Base-by-base conservation (phyloP, 2,113 vertebrate genomes). In the Halcyon malimbica region DNA sequence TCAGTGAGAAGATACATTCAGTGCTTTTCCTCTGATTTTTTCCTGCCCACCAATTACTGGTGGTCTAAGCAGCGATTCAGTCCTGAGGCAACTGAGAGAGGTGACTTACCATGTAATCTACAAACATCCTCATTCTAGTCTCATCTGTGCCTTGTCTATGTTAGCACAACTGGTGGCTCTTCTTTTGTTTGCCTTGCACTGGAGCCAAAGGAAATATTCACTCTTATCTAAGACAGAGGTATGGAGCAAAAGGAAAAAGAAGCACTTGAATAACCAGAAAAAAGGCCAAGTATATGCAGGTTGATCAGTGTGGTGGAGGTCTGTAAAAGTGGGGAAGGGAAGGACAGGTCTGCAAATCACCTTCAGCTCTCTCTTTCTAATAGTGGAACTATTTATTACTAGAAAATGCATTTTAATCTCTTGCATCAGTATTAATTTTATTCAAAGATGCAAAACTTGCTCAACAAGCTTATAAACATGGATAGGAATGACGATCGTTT, bases 371-470 rank as follows among this genome's bases (percentile, higher is more conserved):
- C 35, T 77, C 35, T 65, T 44, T 15, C 44, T 53, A 48, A 41
- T 41, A 35, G 16, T 39, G 24, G 12, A 70, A 73, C 4, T 6
- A 11, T 41, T 74, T 67, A n/a, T 67, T 39, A n/a, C 28, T 33
- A 88, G 60, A 85, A 82, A 73, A 92, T 75, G 42, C 48, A 42
- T 82, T 79, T 87, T 26, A 76, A 63, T 79, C 48, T 69, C 62
- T 57, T 57, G 41, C 50, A 78, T 82, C 44, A 9, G 14, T 42
- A 68, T 70, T 84, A 44, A 93, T 85, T 50, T 91, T 62, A 77
- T 54, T 69, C 50, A 63, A 41, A 83, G 89, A 79, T 64, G 74
- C 29, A n/a, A 73, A 94, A 67, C 65, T 64, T 62, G 19, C 77
- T 65, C 74, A 64, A 26, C 37, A 23, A 76, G 69, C 65, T 76